A percentile compares a stretch with the other conserved stretches of the same genome.
These are phyloP conservation scores for Hesperia comma DNA, from an alignment of 2,888 invertebrate genomes.

Conservation along the genomic window DNA sequence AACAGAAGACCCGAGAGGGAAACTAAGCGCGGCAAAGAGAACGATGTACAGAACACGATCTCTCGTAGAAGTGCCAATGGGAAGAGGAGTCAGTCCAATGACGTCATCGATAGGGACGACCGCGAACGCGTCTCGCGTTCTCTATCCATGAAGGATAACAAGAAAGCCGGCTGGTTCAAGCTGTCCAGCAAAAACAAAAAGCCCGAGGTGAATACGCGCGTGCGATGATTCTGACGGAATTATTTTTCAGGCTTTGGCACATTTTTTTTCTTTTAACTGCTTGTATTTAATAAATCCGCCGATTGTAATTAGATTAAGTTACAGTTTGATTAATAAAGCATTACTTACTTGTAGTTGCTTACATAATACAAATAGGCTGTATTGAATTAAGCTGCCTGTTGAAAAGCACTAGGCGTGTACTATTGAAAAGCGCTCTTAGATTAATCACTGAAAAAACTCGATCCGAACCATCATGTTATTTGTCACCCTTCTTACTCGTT, in stretches of 20 bases:
- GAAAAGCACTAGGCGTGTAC: no score
- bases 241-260: constrained; percentile 10
- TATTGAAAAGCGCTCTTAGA: no score
- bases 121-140: constrained; percentile 85
- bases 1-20: constrained; percentile 77
- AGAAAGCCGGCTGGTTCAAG: constrained; percentile 90
- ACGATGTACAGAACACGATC: constrained; percentile 56
- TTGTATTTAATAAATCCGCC: constrained; percentile 32
- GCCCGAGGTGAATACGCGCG: constrained; percentile 70
- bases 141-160: constrained; percentile 89
- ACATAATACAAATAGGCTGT: no score
- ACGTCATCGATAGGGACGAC: constrained; percentile 82
- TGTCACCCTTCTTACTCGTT: no score
- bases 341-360: background rate
- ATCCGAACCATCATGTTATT: no score
- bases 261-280: constrained; percentile 21
- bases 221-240: constrained; percentile 56
- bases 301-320: constrained; percentile 21
- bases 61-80: constrained; percentile 71
- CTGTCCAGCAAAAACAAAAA: constrained; percentile 80
- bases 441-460: no score
- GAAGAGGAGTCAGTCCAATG: constrained; percentile 85
- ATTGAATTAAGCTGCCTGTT: no score
- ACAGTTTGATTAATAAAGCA: constrained; percentile 11
- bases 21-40: constrained; percentile 59